Percentiles rank a stretch among this genome's conserved stretches.
phyloP scores from a whole-genome alignment of 2,797 vertebrate species.

The Podarcis siculus region DNA sequence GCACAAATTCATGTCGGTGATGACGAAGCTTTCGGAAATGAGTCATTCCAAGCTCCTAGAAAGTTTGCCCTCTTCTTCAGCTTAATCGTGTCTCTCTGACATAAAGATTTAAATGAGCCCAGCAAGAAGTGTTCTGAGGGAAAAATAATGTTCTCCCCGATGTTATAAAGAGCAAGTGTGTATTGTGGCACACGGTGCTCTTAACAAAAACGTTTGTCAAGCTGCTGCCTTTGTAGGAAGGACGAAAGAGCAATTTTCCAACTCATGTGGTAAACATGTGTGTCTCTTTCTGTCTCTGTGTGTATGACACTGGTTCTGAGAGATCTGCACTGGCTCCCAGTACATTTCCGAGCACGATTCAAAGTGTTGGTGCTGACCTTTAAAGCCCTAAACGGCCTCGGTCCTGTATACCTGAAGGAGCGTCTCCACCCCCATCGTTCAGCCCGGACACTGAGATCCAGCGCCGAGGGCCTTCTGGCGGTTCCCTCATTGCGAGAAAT shows the following conservation, averaged over 20 bases:
- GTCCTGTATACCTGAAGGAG: no score
- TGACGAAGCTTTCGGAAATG: not conserved
- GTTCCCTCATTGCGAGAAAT: no score
- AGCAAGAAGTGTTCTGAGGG: not conserved
- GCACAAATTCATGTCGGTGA: not conserved
- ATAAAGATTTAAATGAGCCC: slow-evolving; percentile 1
- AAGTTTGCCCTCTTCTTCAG: not conserved
- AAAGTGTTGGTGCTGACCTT: no score
- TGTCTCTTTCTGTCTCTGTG: no score
- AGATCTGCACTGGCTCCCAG: no score
- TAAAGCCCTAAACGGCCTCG: no score
- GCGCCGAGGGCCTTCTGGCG: no score
- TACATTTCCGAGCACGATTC: no score
- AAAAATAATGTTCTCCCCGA: not conserved
- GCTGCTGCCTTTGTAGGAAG: not conserved
- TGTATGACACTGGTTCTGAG: no score
- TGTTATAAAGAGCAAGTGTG: slow-evolving; percentile 1
- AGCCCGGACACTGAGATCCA: no score
- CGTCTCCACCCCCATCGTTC: no score
- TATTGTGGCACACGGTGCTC: not conserved
- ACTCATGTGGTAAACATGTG: not conserved
- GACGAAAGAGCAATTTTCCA: slow-evolving; percentile 3
- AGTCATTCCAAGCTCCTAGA: not conserved
- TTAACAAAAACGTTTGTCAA: not conserved
- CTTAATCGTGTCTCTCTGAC: not conserved